Conservation (phyloP, 2,888 invertebrate species). For the Callyntrura sp. region DNA sequence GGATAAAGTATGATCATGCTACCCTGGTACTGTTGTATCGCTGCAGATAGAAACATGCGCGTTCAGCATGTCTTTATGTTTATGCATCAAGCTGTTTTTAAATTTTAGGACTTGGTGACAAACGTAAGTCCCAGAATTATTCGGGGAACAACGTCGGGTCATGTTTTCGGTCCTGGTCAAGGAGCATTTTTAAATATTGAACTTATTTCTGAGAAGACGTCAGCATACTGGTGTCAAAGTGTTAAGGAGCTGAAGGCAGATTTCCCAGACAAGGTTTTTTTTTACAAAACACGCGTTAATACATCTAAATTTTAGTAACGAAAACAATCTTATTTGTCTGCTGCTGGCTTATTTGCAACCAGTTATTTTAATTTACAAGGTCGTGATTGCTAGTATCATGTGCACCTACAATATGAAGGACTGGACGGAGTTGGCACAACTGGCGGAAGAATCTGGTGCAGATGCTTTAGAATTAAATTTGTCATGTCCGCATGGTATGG, state of each 20-base stretch:
- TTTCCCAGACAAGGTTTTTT: constrained; percentile 93
- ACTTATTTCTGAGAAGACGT: constrained; percentile 98
- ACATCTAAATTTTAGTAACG: not conserved
- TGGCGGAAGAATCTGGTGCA: constrained; percentile 93
- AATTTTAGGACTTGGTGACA: constrained; percentile 94
- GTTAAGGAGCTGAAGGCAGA: constrained; percentile 95
- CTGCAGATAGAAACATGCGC: no score
- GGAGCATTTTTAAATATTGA: constrained; percentile 99
- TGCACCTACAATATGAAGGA: constrained; percentile 94
- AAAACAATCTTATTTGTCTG: not conserved
- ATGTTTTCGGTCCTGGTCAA: constrained; percentile 97
- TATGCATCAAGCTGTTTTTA: constrained; percentile 66
- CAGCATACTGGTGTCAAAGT: constrained; percentile 96
- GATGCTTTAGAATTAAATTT: constrained; percentile 98
- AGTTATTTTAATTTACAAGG: constrained; percentile 86
- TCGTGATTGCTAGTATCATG: constrained; percentile 98
- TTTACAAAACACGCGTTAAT: not conserved
- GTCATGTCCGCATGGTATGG: constrained; percentile 99
- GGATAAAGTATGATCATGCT: constrained; percentile 90
- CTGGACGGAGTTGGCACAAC: constrained; percentile 93
- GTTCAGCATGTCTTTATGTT: not conserved
- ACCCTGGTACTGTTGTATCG: not conserved
- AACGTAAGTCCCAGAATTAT: constrained; percentile 99
- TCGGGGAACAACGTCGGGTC: constrained; percentile 96
- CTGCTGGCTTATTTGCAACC: not conserved